These are phyloP conservation scores for Thrips palmi DNA, from an alignment of 1,140 invertebrate genomes.

Conservation along the genomic window DNA sequence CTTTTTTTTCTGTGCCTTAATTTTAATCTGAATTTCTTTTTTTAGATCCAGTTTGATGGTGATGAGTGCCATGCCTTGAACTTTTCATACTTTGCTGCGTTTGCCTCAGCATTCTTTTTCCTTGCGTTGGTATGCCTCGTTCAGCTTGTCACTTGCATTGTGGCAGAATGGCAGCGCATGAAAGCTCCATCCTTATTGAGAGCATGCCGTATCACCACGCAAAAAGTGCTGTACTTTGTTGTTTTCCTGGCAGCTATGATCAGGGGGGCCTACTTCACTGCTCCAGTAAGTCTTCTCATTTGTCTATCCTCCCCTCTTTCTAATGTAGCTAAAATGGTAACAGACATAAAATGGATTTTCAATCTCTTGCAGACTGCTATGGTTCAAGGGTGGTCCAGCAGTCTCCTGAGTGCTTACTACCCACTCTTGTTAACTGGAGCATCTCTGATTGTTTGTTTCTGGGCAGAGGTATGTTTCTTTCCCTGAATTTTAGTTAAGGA, in stretches of 20 bases:
- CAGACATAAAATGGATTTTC: constrained; percentile 6
- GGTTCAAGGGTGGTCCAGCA: constrained; percentile 63
- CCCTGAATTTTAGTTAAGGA: not conserved
- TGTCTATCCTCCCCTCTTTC: not conserved
- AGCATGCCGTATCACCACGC: constrained; percentile 73
- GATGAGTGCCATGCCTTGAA: constrained; percentile 40
- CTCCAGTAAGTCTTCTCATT: constrained; percentile 45
- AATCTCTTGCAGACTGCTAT: constrained; percentile 43
- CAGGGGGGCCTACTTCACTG: constrained; percentile 75
- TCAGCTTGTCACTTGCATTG: constrained; percentile 68
- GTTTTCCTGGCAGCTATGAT: constrained; percentile 72
- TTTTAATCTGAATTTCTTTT: constrained; percentile 1
- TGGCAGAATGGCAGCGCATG: constrained; percentile 61
- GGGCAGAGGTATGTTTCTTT: constrained; percentile 57
- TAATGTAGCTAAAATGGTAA: constrained; percentile 10
- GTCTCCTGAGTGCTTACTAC: constrained; percentile 77
- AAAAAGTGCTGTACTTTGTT: constrained; percentile 79
- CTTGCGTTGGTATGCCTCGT: constrained; percentile 70
- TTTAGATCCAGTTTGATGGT: constrained; percentile 48
- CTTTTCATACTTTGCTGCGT: constrained; percentile 47
- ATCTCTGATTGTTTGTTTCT: constrained; percentile 83
- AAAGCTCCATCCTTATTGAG: constrained; percentile 60
- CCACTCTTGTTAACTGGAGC: constrained; percentile 74
- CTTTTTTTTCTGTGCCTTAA: not conserved
- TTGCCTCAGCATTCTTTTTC: constrained; percentile 60